Conservation (phyloP, 2,888 invertebrate genomes). For the Yponomeuta malinellus region DNA sequence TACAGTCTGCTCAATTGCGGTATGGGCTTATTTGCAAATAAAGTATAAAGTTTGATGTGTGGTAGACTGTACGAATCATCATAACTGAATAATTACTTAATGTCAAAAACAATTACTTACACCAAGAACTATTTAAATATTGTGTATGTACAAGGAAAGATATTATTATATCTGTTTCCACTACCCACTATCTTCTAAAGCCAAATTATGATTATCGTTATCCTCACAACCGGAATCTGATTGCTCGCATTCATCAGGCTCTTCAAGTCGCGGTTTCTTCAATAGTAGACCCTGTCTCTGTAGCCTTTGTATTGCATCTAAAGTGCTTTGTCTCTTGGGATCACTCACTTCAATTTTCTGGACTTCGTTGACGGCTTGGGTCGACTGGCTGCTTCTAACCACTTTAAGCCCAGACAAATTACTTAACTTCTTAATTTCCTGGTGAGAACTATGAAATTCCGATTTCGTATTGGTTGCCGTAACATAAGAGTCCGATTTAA, state of each 20-base stretch:
- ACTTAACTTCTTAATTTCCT: conserved; percentile 47
- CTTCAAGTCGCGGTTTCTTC: conserved; percentile 58
- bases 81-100: background rate
- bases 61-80: background rate
- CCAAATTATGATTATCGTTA: conserved; percentile 34
- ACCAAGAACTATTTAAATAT: too few relatives aligned
- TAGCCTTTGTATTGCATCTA: conserved; percentile 63
- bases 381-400: conserved; percentile 48
- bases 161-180: background rate
- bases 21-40: too few relatives aligned
- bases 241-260: conserved; percentile 31
- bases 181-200: conserved; percentile 7
- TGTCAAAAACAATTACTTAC: too few relatives aligned
- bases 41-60: too few relatives aligned
- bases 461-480: conserved; percentile 52
- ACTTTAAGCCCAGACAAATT: conserved; percentile 51
- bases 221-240: conserved; percentile 33
- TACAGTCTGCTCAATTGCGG: too few relatives aligned
- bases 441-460: conserved; percentile 44
- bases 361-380: conserved; percentile 45
- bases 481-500: conserved; percentile 48
- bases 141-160: background rate
- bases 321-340: conserved; percentile 42
- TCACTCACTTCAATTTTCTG: conserved; percentile 46
- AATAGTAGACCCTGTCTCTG: conserved; percentile 63